These are phyloP conservation scores for Glyphotaelius pellucidus DNA, from an alignment of 2,888 invertebrate species.

Conservation along the genomic window DNA sequence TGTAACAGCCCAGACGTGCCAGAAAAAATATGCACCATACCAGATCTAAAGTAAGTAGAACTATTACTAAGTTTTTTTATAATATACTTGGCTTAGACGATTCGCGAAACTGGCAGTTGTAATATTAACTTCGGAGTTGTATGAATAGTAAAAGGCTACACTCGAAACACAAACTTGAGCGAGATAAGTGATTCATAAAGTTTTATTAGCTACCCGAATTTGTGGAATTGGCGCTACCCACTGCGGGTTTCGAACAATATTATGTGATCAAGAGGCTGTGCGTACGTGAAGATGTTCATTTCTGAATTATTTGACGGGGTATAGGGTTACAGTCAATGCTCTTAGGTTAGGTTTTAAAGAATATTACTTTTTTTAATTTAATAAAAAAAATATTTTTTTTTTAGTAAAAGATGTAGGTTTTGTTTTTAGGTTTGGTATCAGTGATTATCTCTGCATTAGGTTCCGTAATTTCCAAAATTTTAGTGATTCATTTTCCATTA, in stretches of 20 bases:
- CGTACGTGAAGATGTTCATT: neutral
- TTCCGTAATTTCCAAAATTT: no score
- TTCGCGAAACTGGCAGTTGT: neutral
- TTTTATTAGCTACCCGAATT: conserved; percentile 7
- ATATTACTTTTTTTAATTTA: neutral
- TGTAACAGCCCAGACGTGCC: neutral
- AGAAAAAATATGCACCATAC: neutral
- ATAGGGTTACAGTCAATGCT: neutral
- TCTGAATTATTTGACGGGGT: neutral
- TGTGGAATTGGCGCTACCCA: neutral
- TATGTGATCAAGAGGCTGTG: neutral
- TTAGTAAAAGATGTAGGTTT: no score
- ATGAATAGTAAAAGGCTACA: conserved; percentile 8
- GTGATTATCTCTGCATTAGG: no score
- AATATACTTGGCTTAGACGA: conserved; percentile 16
- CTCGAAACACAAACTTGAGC: conserved; percentile 11
- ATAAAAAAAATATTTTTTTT: no score
- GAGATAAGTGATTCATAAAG: neutral
- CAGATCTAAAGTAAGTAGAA: neutral
- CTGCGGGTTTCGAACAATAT: neutral
- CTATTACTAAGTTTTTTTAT: conserved; percentile 9
- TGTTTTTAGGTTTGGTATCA: no score
- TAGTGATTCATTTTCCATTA: no score
- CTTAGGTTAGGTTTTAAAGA: neutral
- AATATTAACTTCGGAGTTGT: conserved; percentile 13